Conservation (phyloP, 2,113 vertebrate genomes). For the Rhynchopsitta pachyrhyncha region DNA sequence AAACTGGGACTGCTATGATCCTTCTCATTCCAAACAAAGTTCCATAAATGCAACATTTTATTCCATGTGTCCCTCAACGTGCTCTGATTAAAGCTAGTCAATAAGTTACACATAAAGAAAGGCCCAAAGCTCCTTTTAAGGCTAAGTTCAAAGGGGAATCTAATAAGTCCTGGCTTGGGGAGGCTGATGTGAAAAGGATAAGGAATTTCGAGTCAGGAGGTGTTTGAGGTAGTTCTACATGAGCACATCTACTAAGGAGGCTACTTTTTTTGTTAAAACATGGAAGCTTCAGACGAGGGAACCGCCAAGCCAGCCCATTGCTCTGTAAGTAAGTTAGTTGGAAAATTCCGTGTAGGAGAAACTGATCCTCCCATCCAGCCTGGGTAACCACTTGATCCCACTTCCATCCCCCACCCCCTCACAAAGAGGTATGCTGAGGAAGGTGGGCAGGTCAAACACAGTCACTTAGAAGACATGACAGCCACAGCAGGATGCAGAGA, state of each 20-base stretch:
- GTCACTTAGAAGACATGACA: neutral
- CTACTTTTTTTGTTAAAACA: neutral
- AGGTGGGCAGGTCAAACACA: neutral
- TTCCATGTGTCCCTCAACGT: neutral
- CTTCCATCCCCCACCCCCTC: neutral
- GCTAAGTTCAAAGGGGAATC: neutral
- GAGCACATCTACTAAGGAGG: neutral
- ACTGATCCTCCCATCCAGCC: neutral
- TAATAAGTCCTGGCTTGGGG: neutral
- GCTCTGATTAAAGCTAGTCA: neutral
- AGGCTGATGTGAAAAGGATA: neutral
- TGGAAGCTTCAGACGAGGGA: neutral
- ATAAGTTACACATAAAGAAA: neutral
- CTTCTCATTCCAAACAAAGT: neutral
- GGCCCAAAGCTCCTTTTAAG: neutral
- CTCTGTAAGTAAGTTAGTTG: neutral
- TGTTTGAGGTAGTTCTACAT: neutral
- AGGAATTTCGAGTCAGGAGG: neutral
- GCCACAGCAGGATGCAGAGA: neutral
- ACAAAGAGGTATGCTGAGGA: too few species aligned
- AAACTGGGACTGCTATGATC: neutral
- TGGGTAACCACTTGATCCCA: fast-evolving
- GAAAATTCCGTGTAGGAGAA: neutral
- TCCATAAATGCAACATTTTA: neutral
- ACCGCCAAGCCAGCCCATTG: neutral